Evolutionary conservation across 2,888 invertebrate species (phyloP), one percentile per base, ranked within the genome.

Genomic region (Tridacna crocea): DNA sequence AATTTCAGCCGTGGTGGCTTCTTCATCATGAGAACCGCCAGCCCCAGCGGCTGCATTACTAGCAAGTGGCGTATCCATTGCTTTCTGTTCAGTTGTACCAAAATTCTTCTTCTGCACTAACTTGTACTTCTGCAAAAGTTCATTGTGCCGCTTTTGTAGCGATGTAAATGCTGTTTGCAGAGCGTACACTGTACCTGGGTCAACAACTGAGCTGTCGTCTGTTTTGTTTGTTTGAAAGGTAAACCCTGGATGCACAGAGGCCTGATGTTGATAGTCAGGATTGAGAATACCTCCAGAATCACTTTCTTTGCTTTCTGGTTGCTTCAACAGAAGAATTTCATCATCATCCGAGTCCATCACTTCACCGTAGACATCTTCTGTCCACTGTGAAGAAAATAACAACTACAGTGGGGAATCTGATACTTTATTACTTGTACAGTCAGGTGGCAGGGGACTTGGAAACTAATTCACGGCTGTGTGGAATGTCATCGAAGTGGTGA

Each of bases 81-180:
- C 17, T 17, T 17, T 51, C 22, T 72, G 46, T 13, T 72, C 55
- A 26, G 65, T 26, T 26, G 17, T 26, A 22, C 65, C 27, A 0
- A 27, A 10, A 19, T 11, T 55, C 13, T 51, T 60, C 48, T 72
- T 79, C 47, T 81, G 75, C 55, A 83, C 77, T 47, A 47, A 46
- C 24, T 75, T 80, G 61, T 83, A 76, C 75, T 36, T 77, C 22
- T 82, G 75, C 46, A 61, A 22, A 15, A 83, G 61, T 24, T 80
- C 77, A 22, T 66, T 89, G 72, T 87, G 86, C n/a, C 88, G 85
- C 75, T 88, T 87, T 72, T 90, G 88, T 73, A 91, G 79, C 63
- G 88, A 85, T 13, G 72, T 77, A 75, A 89, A 90, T n/a, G 90
- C 91, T 11, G 87, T 87, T 66, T 87, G 84, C 17, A 91, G 80